Evolutionary conservation across 2,113 vertebrate genomes (phyloP).

Genomic region (Erpornis zantholeuca): DNA sequence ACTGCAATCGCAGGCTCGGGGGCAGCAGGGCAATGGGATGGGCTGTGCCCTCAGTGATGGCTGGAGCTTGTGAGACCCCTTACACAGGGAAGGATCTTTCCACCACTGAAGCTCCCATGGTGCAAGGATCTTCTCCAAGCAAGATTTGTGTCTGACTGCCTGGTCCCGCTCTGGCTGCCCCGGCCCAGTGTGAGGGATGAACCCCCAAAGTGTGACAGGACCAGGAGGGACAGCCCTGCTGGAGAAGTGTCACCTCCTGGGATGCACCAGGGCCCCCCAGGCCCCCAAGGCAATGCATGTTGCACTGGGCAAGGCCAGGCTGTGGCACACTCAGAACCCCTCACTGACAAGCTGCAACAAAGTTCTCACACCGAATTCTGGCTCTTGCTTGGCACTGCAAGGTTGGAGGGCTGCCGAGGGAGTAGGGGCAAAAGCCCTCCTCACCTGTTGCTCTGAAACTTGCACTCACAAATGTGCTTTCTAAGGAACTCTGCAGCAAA

Average conservation of each 20-base stretch:
- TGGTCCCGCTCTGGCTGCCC: rapidly evolving
- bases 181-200: rapidly evolving
- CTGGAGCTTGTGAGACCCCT: background rate
- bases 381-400: background rate
- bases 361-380: rapidly evolving
- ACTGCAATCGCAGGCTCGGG: rapidly evolving
- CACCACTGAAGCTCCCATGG: rapidly evolving
- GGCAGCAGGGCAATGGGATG: background rate
- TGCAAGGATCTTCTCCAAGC: background rate
- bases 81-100: background rate
- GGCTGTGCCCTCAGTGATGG: background rate
- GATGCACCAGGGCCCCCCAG: rapidly evolving
- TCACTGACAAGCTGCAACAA: rapidly evolving
- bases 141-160: background rate
- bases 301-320: background rate
- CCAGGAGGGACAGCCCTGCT: background rate
- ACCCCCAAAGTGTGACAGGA: rapidly evolving
- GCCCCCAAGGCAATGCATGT: background rate
- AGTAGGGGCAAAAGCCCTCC: background rate
- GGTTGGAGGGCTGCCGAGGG: background rate
- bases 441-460: background rate
- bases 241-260: background rate
- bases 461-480: background rate
- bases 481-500: background rate
- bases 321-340: background rate